phyloP scores from a whole-genome alignment of 2,797 vertebrate species.

The Buphagus erythrorhynchus region DNA sequence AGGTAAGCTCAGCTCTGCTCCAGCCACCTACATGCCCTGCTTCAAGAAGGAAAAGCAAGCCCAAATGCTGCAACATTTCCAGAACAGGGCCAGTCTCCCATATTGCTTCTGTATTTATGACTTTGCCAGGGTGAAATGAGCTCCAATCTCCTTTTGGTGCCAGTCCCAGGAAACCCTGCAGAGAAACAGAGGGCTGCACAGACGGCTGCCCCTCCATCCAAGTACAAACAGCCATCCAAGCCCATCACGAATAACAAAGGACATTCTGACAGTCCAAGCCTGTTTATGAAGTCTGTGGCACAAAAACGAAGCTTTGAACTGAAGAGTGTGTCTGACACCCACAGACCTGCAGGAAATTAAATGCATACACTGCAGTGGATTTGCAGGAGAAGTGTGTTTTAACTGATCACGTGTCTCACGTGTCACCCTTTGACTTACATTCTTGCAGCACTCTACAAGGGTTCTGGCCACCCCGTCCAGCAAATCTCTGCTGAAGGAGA shows the following conservation, averaged over 20 bases:
- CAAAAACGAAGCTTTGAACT: neutral
- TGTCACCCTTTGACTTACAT: neutral
- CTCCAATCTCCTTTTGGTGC: constrained; percentile 7
- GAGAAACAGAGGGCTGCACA: constrained; percentile 41
- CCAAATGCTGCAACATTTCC: neutral
- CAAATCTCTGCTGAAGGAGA: neutral
- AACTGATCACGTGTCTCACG: fast-evolving
- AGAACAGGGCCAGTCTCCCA: neutral
- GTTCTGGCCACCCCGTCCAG: neutral
- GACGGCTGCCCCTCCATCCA: constrained; percentile 19
- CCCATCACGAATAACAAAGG: neutral
- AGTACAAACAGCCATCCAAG: constrained; percentile 17
- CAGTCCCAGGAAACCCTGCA: constrained; percentile 5
- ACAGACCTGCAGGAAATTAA: neutral
- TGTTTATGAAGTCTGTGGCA: neutral
- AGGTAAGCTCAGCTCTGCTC: neutral
- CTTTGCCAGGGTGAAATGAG: neutral
- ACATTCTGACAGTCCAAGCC: neutral
- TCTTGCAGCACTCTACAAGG: neutral
- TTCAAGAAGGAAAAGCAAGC: neutral
- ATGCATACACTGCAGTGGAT: neutral
- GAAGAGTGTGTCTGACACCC: neutral
- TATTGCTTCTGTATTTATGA: neutral
- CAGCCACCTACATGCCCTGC: fast-evolving
- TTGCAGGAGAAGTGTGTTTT: neutral